A percentile compares a stretch with the other conserved stretches of the same genome.
phyloP scores from a whole-genome alignment of 2,113 vertebrate genomes.

The Todiramphus saurophagus region DNA sequence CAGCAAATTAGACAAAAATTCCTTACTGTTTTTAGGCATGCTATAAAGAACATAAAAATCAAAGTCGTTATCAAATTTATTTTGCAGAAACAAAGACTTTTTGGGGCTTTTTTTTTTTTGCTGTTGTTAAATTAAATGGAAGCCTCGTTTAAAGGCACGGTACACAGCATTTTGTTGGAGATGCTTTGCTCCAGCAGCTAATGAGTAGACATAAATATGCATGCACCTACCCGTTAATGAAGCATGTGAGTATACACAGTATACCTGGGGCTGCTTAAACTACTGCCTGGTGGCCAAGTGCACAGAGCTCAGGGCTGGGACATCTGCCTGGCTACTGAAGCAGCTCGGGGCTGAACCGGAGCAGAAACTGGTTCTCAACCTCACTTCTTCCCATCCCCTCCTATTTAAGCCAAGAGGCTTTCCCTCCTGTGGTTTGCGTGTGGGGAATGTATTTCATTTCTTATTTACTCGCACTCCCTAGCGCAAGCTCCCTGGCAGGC shows the following conservation, averaged over 20 bases:
- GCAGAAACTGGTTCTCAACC: neutral
- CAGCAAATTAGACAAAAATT: neutral
- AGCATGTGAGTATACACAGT: neutral
- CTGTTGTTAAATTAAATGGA: neutral
- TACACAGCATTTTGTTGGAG: conserved; percentile 21
- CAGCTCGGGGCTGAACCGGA: neutral
- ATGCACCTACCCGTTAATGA: conserved; percentile 60
- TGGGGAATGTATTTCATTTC: neutral
- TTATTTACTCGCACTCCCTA: neutral
- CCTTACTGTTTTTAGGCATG: neutral
- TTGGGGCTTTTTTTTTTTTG: too few species aligned
- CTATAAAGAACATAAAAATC: neutral
- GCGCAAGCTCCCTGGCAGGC: neutral
- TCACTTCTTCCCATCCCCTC: neutral
- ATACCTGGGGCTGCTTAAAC: conserved; percentile 11
- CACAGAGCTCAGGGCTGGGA: neutral
- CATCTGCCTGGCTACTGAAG: neutral
- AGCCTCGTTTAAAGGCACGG: neutral
- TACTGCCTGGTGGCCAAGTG: neutral
- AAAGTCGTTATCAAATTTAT: neutral
- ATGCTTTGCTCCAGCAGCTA: conserved; percentile 49
- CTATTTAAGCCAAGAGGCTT: neutral
- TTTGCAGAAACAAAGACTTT: neutral
- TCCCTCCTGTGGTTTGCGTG: neutral
- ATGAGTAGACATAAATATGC: conserved; percentile 59